Evolutionary conservation across 2,888 invertebrate genomes (phyloP).

Genomic region (Myopa tessellatipennis): DNA sequence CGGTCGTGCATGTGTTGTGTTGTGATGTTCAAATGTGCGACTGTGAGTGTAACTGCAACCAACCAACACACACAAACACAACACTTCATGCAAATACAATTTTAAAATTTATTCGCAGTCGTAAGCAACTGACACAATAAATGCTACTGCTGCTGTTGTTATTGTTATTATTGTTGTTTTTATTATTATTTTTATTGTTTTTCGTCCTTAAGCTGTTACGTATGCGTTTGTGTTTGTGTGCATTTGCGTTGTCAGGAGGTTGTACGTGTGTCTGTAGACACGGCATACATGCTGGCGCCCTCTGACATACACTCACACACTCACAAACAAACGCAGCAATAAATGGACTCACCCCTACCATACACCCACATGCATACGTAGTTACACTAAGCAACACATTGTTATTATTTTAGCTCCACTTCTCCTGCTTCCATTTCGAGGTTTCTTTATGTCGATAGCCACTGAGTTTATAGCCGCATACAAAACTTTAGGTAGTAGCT

Average conservation of each 20-base stretch:
- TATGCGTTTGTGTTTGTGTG: slow-evolving; percentile 13
- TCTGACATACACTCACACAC: background rate
- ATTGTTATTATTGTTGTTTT: background rate
- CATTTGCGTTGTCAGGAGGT: background rate
- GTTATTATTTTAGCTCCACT: background rate
- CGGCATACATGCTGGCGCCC: slow-evolving; percentile 11
- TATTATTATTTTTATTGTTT: background rate
- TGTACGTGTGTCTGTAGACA: background rate
- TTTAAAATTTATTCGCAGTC: slow-evolving; percentile 52
- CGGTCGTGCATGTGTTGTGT: slow-evolving; percentile 17
- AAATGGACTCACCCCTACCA: too few relatives aligned
- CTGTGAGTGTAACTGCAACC: background rate
- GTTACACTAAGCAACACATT: slow-evolving; percentile 21
- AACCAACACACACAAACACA: slow-evolving; percentile 28
- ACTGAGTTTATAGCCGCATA: background rate
- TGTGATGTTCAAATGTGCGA: slow-evolving; percentile 26
- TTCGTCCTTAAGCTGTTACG: background rate
- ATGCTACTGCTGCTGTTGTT: slow-evolving; percentile 29
- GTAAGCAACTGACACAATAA: slow-evolving; percentile 52
- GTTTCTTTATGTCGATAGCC: background rate
- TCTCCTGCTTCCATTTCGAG: background rate
- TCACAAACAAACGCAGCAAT: background rate
- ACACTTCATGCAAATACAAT: slow-evolving; percentile 50
- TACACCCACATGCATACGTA: background rate
- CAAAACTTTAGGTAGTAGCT: background rate